These are phyloP conservation scores for Exocentrus adspersus DNA, from an alignment of 2,888 invertebrate species.

Conservation along the genomic window DNA sequence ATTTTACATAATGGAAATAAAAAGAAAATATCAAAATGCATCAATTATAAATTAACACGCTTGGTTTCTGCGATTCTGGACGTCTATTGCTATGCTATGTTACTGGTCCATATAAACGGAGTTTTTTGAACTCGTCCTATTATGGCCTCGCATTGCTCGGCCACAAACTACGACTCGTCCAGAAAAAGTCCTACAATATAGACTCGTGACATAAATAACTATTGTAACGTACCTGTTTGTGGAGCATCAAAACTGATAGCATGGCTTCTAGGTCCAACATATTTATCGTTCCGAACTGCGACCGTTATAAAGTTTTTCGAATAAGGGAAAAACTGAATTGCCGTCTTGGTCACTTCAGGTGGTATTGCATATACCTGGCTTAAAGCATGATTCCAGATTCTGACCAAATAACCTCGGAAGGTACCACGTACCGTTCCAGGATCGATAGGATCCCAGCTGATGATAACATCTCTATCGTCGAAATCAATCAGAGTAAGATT, in stretches of 20 bases:
- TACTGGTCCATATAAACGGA: too few relatives aligned
- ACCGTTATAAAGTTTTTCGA: slow-evolving; percentile 57
- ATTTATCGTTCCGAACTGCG: slow-evolving; percentile 55
- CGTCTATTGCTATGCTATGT: too few relatives aligned
- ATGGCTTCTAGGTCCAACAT: slow-evolving; percentile 55
- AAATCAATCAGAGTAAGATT: slow-evolving; percentile 52
- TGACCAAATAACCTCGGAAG: slow-evolving; percentile 54
- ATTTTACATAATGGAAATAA: too few relatives aligned
- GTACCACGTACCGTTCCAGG: slow-evolving; percentile 51
- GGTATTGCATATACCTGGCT: slow-evolving; percentile 56
- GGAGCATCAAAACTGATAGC: slow-evolving; percentile 56
- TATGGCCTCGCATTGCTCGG: too few relatives aligned
- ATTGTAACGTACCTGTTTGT: slow-evolving; percentile 50
- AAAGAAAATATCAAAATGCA: too few relatives aligned
- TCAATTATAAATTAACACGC: too few relatives aligned
- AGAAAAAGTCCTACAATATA: too few relatives aligned
- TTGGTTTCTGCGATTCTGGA: too few relatives aligned
- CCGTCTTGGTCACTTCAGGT: slow-evolving; percentile 50
- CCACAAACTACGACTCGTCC: too few relatives aligned
- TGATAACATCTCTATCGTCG: slow-evolving; percentile 50
- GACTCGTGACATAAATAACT: too few relatives aligned
- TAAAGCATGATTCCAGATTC: slow-evolving; percentile 54
- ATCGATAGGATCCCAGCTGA: slow-evolving; percentile 53
- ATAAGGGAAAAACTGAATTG: slow-evolving; percentile 55
- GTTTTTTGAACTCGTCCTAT: too few relatives aligned